A percentile compares a stretch with the other conserved stretches of the same genome.
Evolutionary conservation across 2,113 vertebrate genomes (phyloP).

Genomic region (Dermatemys mawii): DNA sequence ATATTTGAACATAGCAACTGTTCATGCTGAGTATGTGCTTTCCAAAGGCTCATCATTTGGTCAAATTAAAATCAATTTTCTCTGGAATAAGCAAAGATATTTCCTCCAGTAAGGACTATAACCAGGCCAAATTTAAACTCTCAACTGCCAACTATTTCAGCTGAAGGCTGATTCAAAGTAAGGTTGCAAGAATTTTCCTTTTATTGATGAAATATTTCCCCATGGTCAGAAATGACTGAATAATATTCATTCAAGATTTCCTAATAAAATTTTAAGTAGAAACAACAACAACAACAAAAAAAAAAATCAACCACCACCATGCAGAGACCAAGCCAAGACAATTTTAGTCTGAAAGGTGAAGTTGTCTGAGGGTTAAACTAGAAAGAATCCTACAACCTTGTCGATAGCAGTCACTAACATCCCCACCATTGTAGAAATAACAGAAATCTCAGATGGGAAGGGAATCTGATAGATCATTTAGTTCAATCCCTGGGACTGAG

Average conservation of each 20-base stretch:
- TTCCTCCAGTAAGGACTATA: background rate
- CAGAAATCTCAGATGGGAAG: background rate
- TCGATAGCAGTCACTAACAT: background rate
- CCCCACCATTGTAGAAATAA: background rate
- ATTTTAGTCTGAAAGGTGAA: background rate
- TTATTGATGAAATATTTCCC: background rate
- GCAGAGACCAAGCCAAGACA: background rate
- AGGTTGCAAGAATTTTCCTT: background rate
- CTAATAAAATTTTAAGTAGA: background rate
- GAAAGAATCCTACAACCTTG: background rate
- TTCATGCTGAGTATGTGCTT: background rate
- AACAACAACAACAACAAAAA: too few relatives aligned
- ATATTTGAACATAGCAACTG: too few relatives aligned
- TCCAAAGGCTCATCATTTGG: background rate
- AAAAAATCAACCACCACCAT: background rate
- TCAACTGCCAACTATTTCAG: background rate
- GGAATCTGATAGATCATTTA: background rate
- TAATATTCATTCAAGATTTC: background rate
- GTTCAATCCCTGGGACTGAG: background rate
- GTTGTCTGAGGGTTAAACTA: background rate
- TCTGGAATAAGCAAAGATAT: background rate
- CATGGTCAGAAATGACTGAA: background rate
- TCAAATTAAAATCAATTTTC: background rate
- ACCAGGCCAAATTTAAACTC: background rate
- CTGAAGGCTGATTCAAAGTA: too few relatives aligned